These are phyloP conservation scores for Loxodonta africana DNA, from an alignment of 2,113 vertebrate species.

Conservation along the genomic window DNA sequence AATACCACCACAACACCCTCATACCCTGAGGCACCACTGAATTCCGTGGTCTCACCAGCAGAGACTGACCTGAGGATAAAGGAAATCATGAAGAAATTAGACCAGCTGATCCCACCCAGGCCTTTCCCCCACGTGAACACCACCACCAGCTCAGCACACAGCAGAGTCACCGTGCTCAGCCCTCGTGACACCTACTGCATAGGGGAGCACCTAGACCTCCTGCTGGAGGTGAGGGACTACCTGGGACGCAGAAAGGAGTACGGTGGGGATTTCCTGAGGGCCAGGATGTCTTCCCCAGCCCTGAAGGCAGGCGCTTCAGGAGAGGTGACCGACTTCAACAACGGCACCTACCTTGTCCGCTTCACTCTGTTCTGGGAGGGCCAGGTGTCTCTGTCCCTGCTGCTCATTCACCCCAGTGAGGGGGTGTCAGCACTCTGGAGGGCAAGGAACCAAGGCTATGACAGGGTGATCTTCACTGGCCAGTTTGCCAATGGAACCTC, in stretches of 20 bases:
- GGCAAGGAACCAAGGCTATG: constrained; percentile 67
- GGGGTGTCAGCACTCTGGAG: constrained; percentile 61
- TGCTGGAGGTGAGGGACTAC: constrained; percentile 58
- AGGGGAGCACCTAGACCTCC: constrained; percentile 68
- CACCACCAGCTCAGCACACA: constrained; percentile 56
- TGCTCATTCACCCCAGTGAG: constrained; percentile 80
- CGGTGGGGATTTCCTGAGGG: constrained; percentile 77
- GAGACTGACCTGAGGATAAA: constrained; percentile 47
- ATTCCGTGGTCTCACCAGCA: neutral
- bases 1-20: neutral
- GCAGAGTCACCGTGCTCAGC: constrained; percentile 57
- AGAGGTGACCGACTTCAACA: constrained; percentile 56
- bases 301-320: constrained; percentile 66
- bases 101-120: constrained; percentile 36
- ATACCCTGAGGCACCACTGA: neutral
- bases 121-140: neutral
- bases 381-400: constrained; percentile 66
- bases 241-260: constrained; percentile 64
- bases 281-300: constrained; percentile 57
- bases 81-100: neutral
- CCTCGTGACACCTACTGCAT: constrained; percentile 47
- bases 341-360: constrained; percentile 74
- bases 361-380: constrained; percentile 78
- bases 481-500: constrained; percentile 32
- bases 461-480: constrained; percentile 74